These are phyloP conservation scores for Colossoma macropomum DNA, from an alignment of 2,113 vertebrate genomes.

Conservation along the genomic window DNA sequence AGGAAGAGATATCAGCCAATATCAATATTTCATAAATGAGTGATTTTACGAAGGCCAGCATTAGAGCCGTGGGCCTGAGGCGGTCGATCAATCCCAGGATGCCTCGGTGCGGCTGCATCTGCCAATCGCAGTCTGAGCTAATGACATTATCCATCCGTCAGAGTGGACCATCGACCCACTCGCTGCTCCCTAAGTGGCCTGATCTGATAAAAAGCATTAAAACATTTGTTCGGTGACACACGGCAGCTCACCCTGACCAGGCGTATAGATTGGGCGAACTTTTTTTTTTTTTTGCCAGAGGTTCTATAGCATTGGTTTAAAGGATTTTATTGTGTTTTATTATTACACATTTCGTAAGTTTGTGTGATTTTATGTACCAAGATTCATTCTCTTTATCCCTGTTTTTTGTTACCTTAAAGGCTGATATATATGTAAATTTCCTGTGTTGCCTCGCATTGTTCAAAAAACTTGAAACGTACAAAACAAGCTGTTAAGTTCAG, in stretches of 20 bases:
- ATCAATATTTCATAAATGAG: slow-evolving; percentile 83
- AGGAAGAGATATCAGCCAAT: slow-evolving; percentile 69
- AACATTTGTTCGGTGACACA: slow-evolving; percentile 79
- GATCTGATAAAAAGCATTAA: slow-evolving; percentile 80
- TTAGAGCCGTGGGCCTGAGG: slow-evolving; percentile 60
- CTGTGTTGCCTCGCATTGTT: no score
- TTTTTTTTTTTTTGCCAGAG: slow-evolving; percentile 14
- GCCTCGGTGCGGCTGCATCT: slow-evolving; percentile 58
- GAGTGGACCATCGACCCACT: slow-evolving; percentile 74
- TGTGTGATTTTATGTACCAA: no score
- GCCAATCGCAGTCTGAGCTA: slow-evolving; percentile 70
- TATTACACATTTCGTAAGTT: no score
- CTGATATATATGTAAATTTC: no score
- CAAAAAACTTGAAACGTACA: no score
- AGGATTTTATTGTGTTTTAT: not conserved
- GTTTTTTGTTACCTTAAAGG: no score
- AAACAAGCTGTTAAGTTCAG: no score
- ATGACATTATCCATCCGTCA: slow-evolving; percentile 76
- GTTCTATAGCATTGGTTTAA: not conserved
- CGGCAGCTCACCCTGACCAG: slow-evolving; percentile 49
- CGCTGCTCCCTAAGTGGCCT: slow-evolving; percentile 71
- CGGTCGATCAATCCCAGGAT: slow-evolving; percentile 70
- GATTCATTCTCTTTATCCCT: no score
- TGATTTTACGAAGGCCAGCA: slow-evolving; percentile 65
- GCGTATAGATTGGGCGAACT: slow-evolving; percentile 2